These are phyloP conservation scores for Leptopilina clavipes DNA, from an alignment of 1,140 invertebrate genomes.

Conservation along the genomic window DNA sequence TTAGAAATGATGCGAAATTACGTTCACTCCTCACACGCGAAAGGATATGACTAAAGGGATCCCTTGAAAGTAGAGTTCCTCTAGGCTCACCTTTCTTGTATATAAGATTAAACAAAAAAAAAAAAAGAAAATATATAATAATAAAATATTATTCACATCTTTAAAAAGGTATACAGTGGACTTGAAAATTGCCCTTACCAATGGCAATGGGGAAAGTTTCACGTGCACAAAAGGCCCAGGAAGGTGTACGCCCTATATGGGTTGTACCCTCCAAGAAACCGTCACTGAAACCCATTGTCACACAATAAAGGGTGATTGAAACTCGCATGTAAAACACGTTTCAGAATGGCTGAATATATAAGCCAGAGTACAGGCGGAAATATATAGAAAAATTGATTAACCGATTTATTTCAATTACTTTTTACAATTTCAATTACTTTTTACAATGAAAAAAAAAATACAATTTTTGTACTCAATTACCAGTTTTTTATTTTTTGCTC, in stretches of 20 bases:
- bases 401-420: too few relatives aligned
- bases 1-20: conserved; percentile 18
- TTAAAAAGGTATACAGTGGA: neutral
- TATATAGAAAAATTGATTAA: too few relatives aligned
- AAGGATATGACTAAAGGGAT: conserved; percentile 27
- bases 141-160: neutral
- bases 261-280: conserved; percentile 25
- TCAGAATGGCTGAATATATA: conserved; percentile 13
- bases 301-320: conserved; percentile 11
- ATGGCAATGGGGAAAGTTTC: conserved; percentile 5
- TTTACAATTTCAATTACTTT: too few relatives aligned
- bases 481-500: too few relatives aligned
- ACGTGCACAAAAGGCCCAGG: conserved; percentile 9
- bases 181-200: conserved; percentile 25
- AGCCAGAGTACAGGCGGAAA: too few relatives aligned
- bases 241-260: conserved; percentile 30
- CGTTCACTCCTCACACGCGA: conserved; percentile 23
- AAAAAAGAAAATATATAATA: neutral
- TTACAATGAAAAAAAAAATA: too few relatives aligned
- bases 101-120: neutral
- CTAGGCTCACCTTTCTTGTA: neutral
- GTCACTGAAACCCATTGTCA: conserved; percentile 25
- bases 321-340: conserved; percentile 17
- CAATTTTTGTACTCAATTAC: too few relatives aligned
- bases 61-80: neutral